phyloP scores from a whole-genome alignment of 2,888 invertebrate species.

The Pachydiplax longipennis region DNA sequence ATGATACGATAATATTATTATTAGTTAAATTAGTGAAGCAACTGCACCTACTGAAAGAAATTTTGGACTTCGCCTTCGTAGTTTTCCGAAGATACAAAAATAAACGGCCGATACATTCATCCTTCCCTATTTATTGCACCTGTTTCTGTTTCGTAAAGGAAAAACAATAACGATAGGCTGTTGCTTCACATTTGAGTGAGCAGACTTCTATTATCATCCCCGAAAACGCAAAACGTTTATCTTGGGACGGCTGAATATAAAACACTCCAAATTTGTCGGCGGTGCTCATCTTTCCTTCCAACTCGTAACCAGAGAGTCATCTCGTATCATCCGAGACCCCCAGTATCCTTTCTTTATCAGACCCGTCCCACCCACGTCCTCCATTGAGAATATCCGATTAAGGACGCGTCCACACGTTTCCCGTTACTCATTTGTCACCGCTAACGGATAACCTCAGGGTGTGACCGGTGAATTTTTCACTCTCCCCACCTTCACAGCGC shows the following conservation, averaged over 20 bases:
- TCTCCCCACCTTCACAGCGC: not conserved
- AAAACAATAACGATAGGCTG: too few species aligned
- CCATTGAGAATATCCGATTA: slow-evolving; percentile 42
- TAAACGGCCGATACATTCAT: too few species aligned
- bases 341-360: not conserved
- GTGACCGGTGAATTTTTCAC: slow-evolving; percentile 33
- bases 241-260: not conserved
- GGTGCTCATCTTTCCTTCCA: not conserved
- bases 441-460: not conserved
- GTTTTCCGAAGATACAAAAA: too few species aligned
- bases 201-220: not conserved
- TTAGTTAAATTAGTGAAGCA: too few species aligned
- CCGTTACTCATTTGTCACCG: slow-evolving; percentile 25
- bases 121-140: too few species aligned
- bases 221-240: not conserved
- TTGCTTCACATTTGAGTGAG: not conserved
- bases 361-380: not conserved
- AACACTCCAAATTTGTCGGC: not conserved
- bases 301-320: not conserved
- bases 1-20: too few species aligned
- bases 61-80: too few species aligned
- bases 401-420: slow-evolving; percentile 24
- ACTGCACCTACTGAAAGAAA: too few species aligned
- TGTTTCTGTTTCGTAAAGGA: too few species aligned
- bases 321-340: not conserved